These are phyloP conservation scores for Argopecten irradians DNA, from an alignment of 1,140 invertebrate species.

Conservation along the genomic window DNA sequence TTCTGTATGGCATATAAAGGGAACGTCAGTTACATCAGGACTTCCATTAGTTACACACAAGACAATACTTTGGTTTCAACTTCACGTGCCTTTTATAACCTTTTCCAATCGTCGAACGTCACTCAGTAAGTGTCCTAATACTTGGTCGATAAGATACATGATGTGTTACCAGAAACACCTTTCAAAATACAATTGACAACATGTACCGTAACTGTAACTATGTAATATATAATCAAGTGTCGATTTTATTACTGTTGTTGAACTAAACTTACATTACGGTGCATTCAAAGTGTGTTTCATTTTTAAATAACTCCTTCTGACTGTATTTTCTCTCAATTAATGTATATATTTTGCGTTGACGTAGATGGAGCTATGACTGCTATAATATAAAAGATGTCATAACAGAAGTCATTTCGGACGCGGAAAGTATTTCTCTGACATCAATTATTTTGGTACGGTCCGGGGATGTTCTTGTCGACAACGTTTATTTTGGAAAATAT, in stretches of 20 bases:
- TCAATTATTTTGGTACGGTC: neutral
- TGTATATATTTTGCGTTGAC: neutral
- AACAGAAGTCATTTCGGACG: neutral
- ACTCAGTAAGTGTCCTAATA: neutral
- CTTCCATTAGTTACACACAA: neutral
- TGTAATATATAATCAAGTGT: too few species aligned
- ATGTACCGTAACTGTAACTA: too few species aligned
- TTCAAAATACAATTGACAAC: too few species aligned
- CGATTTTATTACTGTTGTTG: too few species aligned
- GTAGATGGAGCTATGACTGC: constrained; percentile 54
- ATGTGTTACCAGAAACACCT: too few species aligned
- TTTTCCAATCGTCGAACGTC: neutral
- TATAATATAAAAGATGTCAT: constrained; percentile 44
- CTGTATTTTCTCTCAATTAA: too few species aligned
- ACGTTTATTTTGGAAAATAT: constrained; percentile 48
- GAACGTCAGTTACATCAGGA: neutral
- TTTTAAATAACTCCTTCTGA: too few species aligned
- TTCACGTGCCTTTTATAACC: neutral
- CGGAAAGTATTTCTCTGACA: neutral
- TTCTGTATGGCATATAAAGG: neutral
- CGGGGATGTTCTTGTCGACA: constrained; percentile 50
- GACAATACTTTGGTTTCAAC: neutral
- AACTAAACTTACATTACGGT: too few species aligned
- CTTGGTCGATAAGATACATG: too few species aligned
- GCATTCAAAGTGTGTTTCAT: too few species aligned